phyloP scores from a whole-genome alignment of 2,888 invertebrate genomes.

The Achlya flavicornis region DNA sequence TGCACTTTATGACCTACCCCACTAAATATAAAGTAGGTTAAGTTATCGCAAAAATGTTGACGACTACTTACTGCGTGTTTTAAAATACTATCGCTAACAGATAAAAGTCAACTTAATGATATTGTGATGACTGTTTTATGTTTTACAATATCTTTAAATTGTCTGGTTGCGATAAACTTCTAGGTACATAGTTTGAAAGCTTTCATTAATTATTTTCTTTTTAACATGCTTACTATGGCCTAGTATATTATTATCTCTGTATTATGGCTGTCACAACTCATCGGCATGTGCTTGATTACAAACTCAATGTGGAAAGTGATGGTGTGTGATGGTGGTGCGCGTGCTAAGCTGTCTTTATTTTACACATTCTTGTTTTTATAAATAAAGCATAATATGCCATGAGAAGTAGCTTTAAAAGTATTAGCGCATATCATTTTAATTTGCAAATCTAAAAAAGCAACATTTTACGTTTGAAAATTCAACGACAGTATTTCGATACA shows the following conservation, averaged over 20 bases:
- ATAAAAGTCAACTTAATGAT: constrained; percentile 25
- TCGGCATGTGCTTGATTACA: background rate
- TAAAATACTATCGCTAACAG: constrained; percentile 11
- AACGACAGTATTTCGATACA: background rate
- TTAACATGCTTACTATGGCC: background rate
- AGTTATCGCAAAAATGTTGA: constrained; percentile 32
- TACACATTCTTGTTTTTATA: background rate
- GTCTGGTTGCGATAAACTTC: constrained; percentile 6
- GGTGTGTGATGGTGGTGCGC: background rate
- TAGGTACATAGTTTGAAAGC: background rate
- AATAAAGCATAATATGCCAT: background rate
- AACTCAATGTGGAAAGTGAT: background rate
- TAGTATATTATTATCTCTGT: too few relatives aligned
- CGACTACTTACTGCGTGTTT: constrained; percentile 26
- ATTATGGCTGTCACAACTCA: background rate
- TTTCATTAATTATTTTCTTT: background rate
- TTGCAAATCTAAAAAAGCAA: background rate
- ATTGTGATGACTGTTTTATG: constrained; percentile 24
- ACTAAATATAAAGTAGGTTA: background rate
- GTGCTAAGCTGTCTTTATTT: too few relatives aligned
- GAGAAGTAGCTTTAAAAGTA: background rate
- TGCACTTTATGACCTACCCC: background rate
- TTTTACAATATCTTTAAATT: background rate
- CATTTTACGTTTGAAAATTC: background rate
- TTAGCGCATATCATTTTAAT: background rate